Conservation (phyloP, 2,888 invertebrate genomes). For the Conomelus anceps region DNA sequence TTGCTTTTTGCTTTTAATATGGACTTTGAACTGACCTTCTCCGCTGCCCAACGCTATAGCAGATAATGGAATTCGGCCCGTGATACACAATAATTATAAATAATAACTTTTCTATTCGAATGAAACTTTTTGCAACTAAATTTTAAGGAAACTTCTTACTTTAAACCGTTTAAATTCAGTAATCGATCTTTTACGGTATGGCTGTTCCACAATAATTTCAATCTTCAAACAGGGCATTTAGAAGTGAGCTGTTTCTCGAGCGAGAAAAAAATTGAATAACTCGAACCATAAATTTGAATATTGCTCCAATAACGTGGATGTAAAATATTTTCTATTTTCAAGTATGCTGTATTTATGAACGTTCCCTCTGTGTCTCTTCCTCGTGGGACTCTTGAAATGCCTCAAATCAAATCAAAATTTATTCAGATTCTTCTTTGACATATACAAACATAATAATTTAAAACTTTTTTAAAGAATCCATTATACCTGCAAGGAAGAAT, state of each 20-base stretch:
- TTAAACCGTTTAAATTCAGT: not conserved
- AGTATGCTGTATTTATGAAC: no score
- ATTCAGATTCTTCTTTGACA: no score
- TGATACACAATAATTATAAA: not conserved
- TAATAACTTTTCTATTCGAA: not conserved
- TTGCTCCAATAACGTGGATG: no score
- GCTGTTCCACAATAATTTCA: not conserved
- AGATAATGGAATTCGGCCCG: not conserved
- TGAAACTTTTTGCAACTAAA: not conserved
- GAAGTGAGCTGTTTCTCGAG: not conserved
- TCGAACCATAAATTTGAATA: no score
- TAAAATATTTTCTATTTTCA: no score
- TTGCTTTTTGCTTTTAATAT: not conserved
- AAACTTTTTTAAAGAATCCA: no score
- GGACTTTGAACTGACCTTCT: not conserved
- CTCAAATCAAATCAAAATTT: no score
- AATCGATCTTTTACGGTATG: not conserved
- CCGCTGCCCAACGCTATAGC: not conserved
- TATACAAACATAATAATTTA: no score
- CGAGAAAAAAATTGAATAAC: no score
- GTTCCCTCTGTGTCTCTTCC: no score
- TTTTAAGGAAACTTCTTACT: not conserved
- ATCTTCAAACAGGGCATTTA: not conserved
- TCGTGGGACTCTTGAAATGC: no score
- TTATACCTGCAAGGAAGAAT: no score